A percentile compares a stretch with the other conserved stretches of the same genome.
phyloP scores from a whole-genome alignment of 2,888 invertebrate species.

The Agrochola macilenta region DNA sequence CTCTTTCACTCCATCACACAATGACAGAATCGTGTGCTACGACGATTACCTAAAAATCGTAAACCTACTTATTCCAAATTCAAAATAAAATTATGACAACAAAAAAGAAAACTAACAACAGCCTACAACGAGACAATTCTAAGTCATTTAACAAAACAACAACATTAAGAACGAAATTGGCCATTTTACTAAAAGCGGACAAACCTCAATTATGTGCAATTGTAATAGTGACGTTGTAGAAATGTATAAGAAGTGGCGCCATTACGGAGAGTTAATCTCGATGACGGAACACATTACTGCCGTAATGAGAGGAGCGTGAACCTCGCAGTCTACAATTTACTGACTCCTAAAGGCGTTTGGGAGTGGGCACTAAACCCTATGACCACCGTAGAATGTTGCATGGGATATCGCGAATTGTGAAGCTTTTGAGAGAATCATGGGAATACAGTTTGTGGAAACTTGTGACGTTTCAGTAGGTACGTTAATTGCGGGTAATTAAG shows the following conservation, averaged over 20 bases:
- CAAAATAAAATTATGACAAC: slow-evolving; percentile 36
- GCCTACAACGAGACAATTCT: slow-evolving; percentile 75
- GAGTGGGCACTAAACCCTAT: slow-evolving; percentile 59
- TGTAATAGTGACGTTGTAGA: slow-evolving; percentile 87
- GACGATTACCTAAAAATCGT: slow-evolving; percentile 24
- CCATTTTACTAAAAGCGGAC: slow-evolving; percentile 89
- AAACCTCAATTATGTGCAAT: slow-evolving; percentile 88
- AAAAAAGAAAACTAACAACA: slow-evolving; percentile 55
- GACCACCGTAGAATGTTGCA: slow-evolving; percentile 32
- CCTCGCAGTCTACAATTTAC: slow-evolving; percentile 84
- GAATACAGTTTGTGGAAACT: neutral
- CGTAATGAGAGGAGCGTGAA: slow-evolving; percentile 88
- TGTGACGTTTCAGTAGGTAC: neutral
- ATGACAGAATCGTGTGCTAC: slow-evolving; percentile 38
- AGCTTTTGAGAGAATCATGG: neutral
- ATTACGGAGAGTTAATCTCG: slow-evolving; percentile 89
- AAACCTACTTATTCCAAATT: slow-evolving; percentile 48
- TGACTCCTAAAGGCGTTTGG: slow-evolving; percentile 85
- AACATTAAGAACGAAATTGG: slow-evolving; percentile 84
- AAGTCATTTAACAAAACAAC: slow-evolving; percentile 73
- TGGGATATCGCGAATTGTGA: slow-evolving; percentile 3
- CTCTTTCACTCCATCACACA: slow-evolving; percentile 6
- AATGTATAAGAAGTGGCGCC: slow-evolving; percentile 83
- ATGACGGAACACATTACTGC: slow-evolving; percentile 89
- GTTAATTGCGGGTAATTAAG: neutral